phyloP scores from a whole-genome alignment of 2,797 vertebrate species.

The Taeniopygia guttata region DNA sequence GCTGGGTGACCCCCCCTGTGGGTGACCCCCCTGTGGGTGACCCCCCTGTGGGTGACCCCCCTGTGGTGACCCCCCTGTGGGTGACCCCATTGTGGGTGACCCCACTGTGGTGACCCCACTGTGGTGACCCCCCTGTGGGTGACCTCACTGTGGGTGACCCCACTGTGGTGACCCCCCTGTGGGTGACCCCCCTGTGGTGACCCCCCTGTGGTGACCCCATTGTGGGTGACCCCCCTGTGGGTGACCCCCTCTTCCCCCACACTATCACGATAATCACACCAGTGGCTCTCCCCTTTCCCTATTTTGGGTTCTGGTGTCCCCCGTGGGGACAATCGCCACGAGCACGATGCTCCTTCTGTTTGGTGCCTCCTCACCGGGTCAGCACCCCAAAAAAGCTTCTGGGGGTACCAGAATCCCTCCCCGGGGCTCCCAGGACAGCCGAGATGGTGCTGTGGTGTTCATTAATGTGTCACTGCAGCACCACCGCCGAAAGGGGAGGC shows the following conservation, averaged over 20 bases:
- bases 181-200: background rate
- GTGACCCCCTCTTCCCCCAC: background rate
- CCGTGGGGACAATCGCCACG: rapidly evolving
- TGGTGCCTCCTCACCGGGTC: background rate
- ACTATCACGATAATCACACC: too few species aligned
- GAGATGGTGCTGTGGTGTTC: rapidly evolving
- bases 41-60: background rate
- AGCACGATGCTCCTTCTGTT: background rate
- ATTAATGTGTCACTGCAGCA: background rate
- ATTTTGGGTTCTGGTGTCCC: background rate
- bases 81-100: too few species aligned
- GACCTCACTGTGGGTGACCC: background rate
- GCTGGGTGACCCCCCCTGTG: background rate
- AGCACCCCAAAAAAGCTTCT: background rate
- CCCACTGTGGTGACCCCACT: background rate
- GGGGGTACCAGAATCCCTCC: too few species aligned
- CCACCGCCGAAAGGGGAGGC: rapidly evolving
- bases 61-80: background rate
- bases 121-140: background rate
- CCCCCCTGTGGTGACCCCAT: too few species aligned
- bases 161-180: background rate
- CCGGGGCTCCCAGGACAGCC: rapidly evolving
- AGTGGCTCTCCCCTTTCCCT: background rate
- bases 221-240: background rate
- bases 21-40: background rate